Base-by-base conservation (phyloP, 2,113 vertebrate species). In the Thunnus maccoyii region DNA sequence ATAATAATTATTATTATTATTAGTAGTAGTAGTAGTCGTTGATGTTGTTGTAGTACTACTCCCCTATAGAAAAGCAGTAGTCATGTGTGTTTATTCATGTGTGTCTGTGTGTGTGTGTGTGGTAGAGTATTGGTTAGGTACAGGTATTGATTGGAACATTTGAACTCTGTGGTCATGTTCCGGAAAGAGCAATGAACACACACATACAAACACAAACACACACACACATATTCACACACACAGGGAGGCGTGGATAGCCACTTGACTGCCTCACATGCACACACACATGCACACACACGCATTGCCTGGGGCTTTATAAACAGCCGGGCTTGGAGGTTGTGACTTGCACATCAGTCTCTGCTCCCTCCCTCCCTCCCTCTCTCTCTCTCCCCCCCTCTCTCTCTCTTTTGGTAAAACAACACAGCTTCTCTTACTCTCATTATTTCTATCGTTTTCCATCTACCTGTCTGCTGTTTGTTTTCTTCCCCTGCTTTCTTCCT, bases 131-230 rank as follows among this genome's bases (percentile, higher is more conserved):
- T 41, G 36, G 36, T 41, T 41, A 41, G 36, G 36, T 78, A 78
- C n/a, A 73, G 69, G 32, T 86, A 91, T 91, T 73, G 90, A 93
- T 88, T 67, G 69, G 86, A 77, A 91, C 87, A 83, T 65, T 86
- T 88, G 63, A 85, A 89, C 83, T 88, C 87, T 50, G 77, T 61
- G 86, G 86, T 76, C 67, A 87, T 93, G 90, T 86, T 86, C 87
- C 15, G 10, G 87, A 86, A 88, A 88, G 66, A 88, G 72, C 64
- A 73, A 76, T 84, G 62, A 77, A 76, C 69, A 76, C 44, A 25
- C 58, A 50, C 69, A 65, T 22, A 54, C 50, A 46, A 60, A 47
- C 72, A 52, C 47, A 11, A 10, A 50, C 32, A 84, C 66, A 82
- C 60, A 69, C 20, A 56, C 46, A 72, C 62, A 56, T 17, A 64